Evolutionary conservation across 2,797 vertebrate species (phyloP), one percentile per base, ranked within the genome.

Genomic region (Dendrocincla tyrannina): DNA sequence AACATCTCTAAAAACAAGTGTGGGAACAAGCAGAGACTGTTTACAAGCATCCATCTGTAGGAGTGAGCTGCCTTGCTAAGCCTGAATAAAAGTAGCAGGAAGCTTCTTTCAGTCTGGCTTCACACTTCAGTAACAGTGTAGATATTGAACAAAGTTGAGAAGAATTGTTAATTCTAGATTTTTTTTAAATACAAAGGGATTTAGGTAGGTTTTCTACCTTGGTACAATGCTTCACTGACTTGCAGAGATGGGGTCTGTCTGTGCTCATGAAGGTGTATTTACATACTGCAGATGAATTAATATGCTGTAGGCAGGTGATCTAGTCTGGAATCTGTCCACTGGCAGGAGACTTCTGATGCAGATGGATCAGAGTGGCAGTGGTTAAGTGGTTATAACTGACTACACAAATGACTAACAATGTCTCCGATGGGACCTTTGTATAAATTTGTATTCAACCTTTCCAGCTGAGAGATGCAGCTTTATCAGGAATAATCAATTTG

Each of bases 11-110:
- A 90, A 78, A 80, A 46, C 42, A 52, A 88, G 69, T 59, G 73
- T 91, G 63, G 93, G 77, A 95, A 50, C 75, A 77, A 74, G 86
- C 55, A 32, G 83, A 32, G 63, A 33, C 28, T 93, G 81, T 93
- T 94, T 87, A 80, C 53, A 30, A 60, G 76, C 44, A 56, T 72
- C 75, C 16, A 10, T 88, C 79, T 88, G 79, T 59, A 18, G 80
- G 55, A 88, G 81, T 47, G 64, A 89, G 64, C 39, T 89, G 91
- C 74, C 42, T 77, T 88, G 39, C 37, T 50, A 33, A 84, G 42
- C 28, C 25, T 32, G 35, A 58, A 28, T 78, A 44, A n/a, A 88
- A 93, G 85, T 55, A 79, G 18, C 39, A 44, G 82, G 39, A 56
- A 88, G 33, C 39, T 75, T 91, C 72, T 67, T 82, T 81, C 62